phyloP scores from a whole-genome alignment of 1,140 invertebrate species.

The Drosophila orosa region DNA sequence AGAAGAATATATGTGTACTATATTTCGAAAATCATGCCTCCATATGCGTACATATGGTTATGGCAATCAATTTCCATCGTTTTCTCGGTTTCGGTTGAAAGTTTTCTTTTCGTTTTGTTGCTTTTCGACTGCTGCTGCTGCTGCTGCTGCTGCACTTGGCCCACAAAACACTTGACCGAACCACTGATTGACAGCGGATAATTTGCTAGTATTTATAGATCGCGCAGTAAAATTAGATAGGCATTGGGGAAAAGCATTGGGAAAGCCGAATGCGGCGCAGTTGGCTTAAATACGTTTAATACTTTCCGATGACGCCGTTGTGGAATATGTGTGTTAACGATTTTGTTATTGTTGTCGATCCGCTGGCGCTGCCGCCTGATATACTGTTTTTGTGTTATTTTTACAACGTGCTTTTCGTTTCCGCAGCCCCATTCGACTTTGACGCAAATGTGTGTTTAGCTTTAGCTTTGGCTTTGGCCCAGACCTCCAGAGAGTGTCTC shows the following conservation, averaged over 20 bases:
- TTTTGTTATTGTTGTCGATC: conserved; percentile 45
- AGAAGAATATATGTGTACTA: background rate
- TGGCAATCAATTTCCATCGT: conserved; percentile 18
- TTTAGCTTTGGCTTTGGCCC: conserved; percentile 16
- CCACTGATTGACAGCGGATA: conserved; percentile 44
- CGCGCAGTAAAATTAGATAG: conserved; percentile 2
- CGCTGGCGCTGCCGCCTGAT: conserved; percentile 4
- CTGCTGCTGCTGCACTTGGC: conserved; percentile 46
- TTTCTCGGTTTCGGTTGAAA: conserved; percentile 15
- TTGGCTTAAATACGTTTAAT: conserved; percentile 68
- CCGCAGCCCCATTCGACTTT: conserved; percentile 59
- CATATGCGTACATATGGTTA: conserved; percentile 25
- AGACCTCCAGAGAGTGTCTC: conserved; percentile 17
- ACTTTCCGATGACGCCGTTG: conserved; percentile 21
- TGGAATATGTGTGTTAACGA: conserved; percentile 39
- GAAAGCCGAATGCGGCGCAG: conserved; percentile 17
- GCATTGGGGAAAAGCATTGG: background rate
- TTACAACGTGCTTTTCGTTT: conserved; percentile 72
- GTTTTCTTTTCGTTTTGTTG: conserved; percentile 2
- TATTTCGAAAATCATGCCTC: background rate
- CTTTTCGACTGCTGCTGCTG: too few species aligned
- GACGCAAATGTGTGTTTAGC: conserved; percentile 65
- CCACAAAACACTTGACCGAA: conserved; percentile 36
- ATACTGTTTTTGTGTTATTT: conserved; percentile 66
- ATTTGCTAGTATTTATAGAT: conserved; percentile 47